phyloP scores from a whole-genome alignment of 2,888 invertebrate species.

The Lutraria lutraria region DNA sequence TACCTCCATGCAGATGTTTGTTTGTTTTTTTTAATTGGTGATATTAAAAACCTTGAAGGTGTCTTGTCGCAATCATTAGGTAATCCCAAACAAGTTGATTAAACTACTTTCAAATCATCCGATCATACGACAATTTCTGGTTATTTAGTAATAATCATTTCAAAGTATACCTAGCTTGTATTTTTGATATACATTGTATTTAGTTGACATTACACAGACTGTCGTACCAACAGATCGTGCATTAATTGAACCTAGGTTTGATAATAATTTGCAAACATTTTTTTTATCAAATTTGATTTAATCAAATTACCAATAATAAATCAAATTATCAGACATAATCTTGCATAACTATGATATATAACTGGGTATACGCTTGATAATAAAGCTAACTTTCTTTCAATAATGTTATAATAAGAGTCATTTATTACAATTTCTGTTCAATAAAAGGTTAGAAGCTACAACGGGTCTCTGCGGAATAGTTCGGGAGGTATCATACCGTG shows the following conservation, averaged over 20 bases:
- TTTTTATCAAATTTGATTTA: neutral
- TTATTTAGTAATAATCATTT: neutral
- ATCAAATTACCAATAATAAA: slow-evolving; percentile 15
- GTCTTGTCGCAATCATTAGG: no score
- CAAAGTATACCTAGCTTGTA: neutral
- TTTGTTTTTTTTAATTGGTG: no score
- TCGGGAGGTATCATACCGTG: neutral
- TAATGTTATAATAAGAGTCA: neutral
- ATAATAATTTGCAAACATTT: neutral
- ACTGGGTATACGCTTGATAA: neutral
- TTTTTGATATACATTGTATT: neutral
- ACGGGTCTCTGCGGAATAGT: neutral
- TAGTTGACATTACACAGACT: neutral
- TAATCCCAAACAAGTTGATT: neutral
- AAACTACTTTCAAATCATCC: neutral
- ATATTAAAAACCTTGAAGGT: no score
- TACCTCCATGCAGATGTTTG: no score
- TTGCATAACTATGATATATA: slow-evolving; percentile 17
- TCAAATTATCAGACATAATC: neutral
- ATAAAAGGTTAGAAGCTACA: neutral
- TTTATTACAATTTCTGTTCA: slow-evolving; percentile 3
- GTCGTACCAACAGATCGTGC: neutral
- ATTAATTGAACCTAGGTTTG: neutral
- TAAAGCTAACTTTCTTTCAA: neutral
- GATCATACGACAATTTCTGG: neutral